Evolutionary conservation across 2,113 vertebrate genomes (phyloP), one percentile per base, ranked within the genome.

Genomic region (Bos taurus): DNA sequence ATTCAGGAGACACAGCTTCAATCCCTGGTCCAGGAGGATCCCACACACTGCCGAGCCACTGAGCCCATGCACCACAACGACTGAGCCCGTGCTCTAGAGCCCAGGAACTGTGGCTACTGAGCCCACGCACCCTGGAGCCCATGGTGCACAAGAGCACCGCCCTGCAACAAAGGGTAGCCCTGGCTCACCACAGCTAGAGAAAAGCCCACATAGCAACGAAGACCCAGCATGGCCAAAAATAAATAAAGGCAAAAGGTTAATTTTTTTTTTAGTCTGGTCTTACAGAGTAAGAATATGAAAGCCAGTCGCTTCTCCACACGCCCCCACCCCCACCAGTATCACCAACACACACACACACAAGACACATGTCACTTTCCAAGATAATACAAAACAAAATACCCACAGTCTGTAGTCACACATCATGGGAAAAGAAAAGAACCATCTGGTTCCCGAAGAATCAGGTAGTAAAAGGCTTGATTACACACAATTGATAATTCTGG

Each of bases 241-340:
- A 25, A 74, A 14, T 7, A 12, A 43, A 40, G 36, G 21, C 6
- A 43, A 43, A 74, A 43, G 36, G 36, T 25, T 74, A 43, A 13
- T 13, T 40, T 21, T 59, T 36, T n/a, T n/a, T 17, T 60, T 60
- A 33, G 15, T 57, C 14, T 88, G n/a, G 7, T 33, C 46, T 94
- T 59, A 62, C 12, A 91, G 62, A 84, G 7, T 28, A 3, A 92
- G 50, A 87, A 56, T 84, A 78, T 84, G 62, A 93, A 95, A 97
- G 48, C 60, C 46, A 96, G 50, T 50, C 80, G n/a, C 30, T 84
- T 93, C 16, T 59, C 26, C 57, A 62, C 21, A 64, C 0, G 10
- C 17, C 7, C 3, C n/a, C 17, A 50, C 46, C 28, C 15, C 11
- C 13, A 59, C 23, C 67, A 96, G 43, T 28, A 30, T 36, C 3